Conservation (phyloP, 53 echinoderm and acorn worm species). For the Zoroaster sp. region DNA sequence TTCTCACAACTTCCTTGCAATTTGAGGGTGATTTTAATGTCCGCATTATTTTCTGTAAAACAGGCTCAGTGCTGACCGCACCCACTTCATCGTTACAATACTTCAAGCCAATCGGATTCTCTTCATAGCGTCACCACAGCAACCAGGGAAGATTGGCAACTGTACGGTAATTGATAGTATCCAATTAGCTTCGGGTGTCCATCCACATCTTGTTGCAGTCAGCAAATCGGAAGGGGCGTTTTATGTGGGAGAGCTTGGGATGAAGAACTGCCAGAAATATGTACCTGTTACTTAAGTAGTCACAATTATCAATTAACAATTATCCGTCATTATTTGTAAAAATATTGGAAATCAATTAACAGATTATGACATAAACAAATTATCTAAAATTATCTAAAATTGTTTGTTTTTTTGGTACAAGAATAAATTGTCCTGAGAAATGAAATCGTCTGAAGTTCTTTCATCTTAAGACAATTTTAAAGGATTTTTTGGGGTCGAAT, state of each 20-base stretch:
- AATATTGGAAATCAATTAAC: no score
- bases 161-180: slow-evolving; percentile 72
- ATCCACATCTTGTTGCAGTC: slow-evolving; percentile 90
- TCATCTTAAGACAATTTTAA: no score
- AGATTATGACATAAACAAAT: no score
- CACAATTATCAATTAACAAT: no score
- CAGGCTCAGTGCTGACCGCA: slow-evolving; percentile 81
- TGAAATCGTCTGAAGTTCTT: no score
- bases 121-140: slow-evolving; percentile 60
- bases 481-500: no score
- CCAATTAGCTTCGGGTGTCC: slow-evolving; percentile 44
- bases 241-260: slow-evolving; percentile 81
- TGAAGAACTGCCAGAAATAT: slow-evolving; percentile 78
- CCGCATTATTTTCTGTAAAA: not conserved
- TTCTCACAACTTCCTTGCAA: not conserved
- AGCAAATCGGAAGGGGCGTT: slow-evolving; percentile 77
- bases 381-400: no score
- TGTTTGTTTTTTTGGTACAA: no score
- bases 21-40: not conserved
- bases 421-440: no score
- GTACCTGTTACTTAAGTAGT: slow-evolving; percentile 11
- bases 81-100: slow-evolving; percentile 90
- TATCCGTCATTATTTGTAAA: no score
- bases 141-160: slow-evolving; percentile 61
- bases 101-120: slow-evolving; percentile 73